These are phyloP conservation scores for Numenius arquata DNA, from an alignment of 2,113 vertebrate genomes.

Conservation along the genomic window DNA sequence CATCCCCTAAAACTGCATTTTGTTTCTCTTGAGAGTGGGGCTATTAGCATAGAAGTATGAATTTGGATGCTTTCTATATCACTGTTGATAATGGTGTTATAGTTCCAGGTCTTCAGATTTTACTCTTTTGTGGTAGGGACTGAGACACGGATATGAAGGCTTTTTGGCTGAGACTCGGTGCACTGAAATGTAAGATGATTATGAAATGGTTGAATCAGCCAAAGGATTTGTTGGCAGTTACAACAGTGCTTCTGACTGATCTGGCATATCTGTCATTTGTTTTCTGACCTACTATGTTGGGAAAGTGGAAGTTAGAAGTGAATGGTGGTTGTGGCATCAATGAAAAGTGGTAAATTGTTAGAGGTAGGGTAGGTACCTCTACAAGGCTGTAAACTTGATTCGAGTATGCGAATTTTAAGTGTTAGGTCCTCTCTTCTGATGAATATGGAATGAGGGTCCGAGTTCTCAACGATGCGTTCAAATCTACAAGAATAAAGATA, in stretches of 20 bases:
- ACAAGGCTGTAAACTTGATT: not conserved
- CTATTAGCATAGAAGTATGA: not conserved
- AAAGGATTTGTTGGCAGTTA: slow-evolving; percentile 46
- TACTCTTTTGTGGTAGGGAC: not conserved
- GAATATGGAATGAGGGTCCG: not conserved
- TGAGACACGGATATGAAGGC: not conserved
- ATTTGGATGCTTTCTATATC: not conserved
- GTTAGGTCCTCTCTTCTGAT: not conserved
- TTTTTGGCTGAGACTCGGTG: not conserved
- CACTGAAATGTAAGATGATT: slow-evolving; percentile 39
- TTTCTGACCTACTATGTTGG: not conserved
- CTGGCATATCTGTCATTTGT: not conserved
- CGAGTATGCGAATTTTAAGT: not conserved
- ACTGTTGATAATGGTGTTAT: not conserved
- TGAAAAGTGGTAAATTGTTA: not conserved
- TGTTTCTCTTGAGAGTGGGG: not conserved
- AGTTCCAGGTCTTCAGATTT: slow-evolving; percentile 11
- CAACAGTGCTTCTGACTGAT: not conserved
- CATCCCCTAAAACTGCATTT: not conserved
- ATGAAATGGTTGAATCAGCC: slow-evolving; percentile 32
- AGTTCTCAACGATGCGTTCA: slow-evolving; percentile 1
- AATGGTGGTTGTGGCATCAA: not conserved
- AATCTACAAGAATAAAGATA: not conserved
- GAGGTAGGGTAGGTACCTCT: not conserved
- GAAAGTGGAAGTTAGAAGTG: not conserved